Evolutionary conservation across 2,888 invertebrate species (phyloP), one percentile per base, ranked within the genome.

Genomic region (Ctenicera cuprea): DNA sequence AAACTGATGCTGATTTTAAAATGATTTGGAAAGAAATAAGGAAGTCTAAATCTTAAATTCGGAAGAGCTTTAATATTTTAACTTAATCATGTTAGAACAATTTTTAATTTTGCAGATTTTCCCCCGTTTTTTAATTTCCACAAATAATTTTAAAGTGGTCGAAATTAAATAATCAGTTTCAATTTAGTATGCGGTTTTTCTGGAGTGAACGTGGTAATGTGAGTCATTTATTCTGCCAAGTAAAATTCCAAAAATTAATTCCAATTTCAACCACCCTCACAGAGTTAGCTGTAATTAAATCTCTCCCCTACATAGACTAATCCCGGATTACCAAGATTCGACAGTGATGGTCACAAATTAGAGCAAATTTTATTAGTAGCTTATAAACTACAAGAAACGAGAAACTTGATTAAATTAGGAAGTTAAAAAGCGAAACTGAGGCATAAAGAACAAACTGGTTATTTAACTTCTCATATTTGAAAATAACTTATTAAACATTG

Each of bases 321-420:
- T 74, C 64, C 57, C 16, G 72, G 75, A 76, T 79, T 76, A 76
- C 71, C 66, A 69, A 70, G 70, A 71, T 59, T 71, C 73, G 76
- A 73, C 76, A 69, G 73, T 75, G 74, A 76, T 76, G 74, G 75
- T 72, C 72, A 70, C 78, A 78, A 78, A 78, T 76, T 78, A 65
- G 41, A 38, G 65, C 65, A 38, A 65, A 65, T 65, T 65, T 65
- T 65, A 65, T 65, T 65, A 41, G 52, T 54, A 52, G 52, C 26
- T 65, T 65, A 65, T 65, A 52, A 54, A 65, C 65, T 65, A 65
- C 22, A 65, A 65, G 52, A 59, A 52, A 52, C 30, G 9, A 18
- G 18, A 61, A 33, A 48, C 63, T 33, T 63, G 48, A 63, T 48
- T 63, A 63, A 63, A 63, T 30, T 48, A 63, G 37, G 48, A 48